phyloP scores from a whole-genome alignment of 2,797 vertebrate species.

The Oreochromis grahami region DNA sequence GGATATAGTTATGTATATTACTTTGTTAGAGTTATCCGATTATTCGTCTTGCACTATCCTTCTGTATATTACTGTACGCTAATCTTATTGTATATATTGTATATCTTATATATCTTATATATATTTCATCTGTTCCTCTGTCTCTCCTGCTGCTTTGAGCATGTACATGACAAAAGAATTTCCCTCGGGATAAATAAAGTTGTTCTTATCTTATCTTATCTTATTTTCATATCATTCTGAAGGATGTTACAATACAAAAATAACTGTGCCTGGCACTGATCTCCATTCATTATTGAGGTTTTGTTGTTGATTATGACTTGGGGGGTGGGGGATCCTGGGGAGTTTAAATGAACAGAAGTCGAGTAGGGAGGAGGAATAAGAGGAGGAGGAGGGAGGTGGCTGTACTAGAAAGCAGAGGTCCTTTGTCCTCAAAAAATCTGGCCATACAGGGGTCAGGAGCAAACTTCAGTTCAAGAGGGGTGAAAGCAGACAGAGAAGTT shows the following conservation, averaged over 20 bases:
- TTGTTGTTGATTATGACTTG: background rate
- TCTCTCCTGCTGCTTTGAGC: no score
- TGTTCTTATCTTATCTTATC: no score
- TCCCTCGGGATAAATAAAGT: no score
- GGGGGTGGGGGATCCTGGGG: constrained; percentile 23
- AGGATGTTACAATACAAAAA: background rate
- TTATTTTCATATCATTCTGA: background rate
- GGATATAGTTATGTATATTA: no score
- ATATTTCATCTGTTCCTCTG: no score
- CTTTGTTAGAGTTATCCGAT: no score
- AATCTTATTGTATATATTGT: no score
- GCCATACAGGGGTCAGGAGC: constrained; percentile 22
- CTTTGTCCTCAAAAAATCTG: constrained; percentile 58
- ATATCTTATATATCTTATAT: no score
- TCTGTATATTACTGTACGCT: no score
- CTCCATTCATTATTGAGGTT: background rate
- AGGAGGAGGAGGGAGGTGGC: background rate
- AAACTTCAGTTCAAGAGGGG: constrained; percentile 1
- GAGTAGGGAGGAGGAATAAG: background rate
- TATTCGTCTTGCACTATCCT: no score
- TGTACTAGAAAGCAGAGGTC: constrained; percentile 35
- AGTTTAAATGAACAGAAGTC: constrained; percentile 50
- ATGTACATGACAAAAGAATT: no score
- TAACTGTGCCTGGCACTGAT: background rate
- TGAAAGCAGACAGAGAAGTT: background rate